phyloP scores from a whole-genome alignment of 1,140 invertebrate genomes.

The Aphis craccivora region DNA sequence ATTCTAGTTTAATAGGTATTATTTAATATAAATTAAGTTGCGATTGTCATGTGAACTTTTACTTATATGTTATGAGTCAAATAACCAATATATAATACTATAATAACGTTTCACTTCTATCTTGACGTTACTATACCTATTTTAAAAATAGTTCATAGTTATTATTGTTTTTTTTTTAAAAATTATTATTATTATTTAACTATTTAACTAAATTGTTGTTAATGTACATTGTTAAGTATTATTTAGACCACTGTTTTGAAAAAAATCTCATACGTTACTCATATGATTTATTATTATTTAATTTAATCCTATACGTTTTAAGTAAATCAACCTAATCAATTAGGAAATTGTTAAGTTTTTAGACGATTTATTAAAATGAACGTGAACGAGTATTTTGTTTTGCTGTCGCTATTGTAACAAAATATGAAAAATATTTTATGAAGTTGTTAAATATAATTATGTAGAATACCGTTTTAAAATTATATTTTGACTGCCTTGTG shows the following conservation, averaged over 20 bases:
- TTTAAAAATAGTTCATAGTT: not conserved
- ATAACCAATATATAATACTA: not conserved
- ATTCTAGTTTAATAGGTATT: not conserved
- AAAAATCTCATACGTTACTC: not conserved
- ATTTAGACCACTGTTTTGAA: not conserved
- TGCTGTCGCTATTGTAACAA: not conserved
- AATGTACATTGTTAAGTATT: not conserved
- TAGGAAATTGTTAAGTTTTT: constrained; percentile 35
- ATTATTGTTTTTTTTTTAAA: not conserved
- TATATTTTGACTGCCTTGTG: not conserved
- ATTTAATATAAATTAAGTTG: not conserved
- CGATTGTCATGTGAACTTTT: not conserved
- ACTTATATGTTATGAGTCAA: not conserved
- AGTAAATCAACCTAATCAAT: not conserved
- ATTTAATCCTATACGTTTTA: not conserved
- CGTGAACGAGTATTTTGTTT: not conserved
- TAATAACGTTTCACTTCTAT: not conserved
- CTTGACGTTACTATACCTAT: not conserved
- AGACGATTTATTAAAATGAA: constrained; percentile 12
- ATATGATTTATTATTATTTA: constrained; percentile 6
- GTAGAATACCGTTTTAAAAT: not conserved
- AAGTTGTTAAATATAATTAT: not conserved
- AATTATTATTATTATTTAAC: not conserved
- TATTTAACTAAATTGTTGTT: not conserved
- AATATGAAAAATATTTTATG: not conserved